Evolutionary conservation across 92 coral and sea anemone species (phyloP).

Genomic region (Phenganax subtilis): DNA sequence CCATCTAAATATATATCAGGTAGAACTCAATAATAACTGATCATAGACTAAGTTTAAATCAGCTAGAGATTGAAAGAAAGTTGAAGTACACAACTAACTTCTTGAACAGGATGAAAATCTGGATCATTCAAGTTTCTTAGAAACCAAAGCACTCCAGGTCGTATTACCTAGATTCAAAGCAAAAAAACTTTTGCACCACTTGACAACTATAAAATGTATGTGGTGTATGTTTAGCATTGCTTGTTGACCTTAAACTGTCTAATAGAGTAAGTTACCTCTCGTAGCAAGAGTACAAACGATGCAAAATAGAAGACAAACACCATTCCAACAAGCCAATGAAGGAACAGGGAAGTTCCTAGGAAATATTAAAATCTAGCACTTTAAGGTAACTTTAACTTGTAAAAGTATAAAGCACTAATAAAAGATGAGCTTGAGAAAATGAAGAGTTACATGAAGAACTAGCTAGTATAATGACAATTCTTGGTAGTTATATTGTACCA

Average conservation of each 20-base stretch:
- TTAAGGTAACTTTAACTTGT: neutral
- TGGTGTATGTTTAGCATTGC: neutral
- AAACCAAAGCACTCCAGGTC: conserved; percentile 98
- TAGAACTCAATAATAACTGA: neutral
- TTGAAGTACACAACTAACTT: conserved; percentile 46
- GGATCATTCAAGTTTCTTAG: conserved; percentile 94
- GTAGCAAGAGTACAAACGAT: conserved; percentile 75
- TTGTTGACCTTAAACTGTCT: neutral
- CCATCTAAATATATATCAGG: conserved; percentile 59
- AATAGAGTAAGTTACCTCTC: conserved; percentile 51
- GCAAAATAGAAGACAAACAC: conserved; percentile 99
- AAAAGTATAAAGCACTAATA: no score
- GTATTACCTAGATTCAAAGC: conserved; percentile 51
- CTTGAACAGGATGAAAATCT: conserved; percentile 97
- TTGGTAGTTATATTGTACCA: conserved; percentile 39
- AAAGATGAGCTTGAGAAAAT: neutral
- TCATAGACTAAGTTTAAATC: neutral
- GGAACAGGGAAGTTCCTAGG: conserved; percentile 89
- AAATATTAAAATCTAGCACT: neutral
- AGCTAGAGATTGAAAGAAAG: neutral
- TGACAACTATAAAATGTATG: neutral
- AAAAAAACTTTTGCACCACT: neutral
- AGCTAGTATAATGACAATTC: neutral
- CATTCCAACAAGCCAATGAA: conserved; percentile 99
- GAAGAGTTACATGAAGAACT: neutral